Base-by-base conservation (phyloP, 2,888 invertebrate genomes). In the Falcaria lacertinaria region DNA sequence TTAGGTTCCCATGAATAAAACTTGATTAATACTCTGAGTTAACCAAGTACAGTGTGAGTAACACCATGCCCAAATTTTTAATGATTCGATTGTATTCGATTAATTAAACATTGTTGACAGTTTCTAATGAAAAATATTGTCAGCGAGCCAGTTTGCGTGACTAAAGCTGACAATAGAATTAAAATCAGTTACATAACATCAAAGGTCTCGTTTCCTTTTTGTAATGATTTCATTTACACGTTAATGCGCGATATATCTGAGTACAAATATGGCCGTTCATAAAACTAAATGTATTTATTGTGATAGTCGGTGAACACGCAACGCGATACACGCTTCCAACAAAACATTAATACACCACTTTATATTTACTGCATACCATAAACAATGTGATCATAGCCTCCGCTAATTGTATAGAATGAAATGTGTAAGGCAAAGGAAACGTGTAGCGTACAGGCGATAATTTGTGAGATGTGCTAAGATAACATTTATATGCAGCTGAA, bases 151-250 rank as follows among this genome's bases (percentile, higher is more conserved):
- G 28, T 50, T 70, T 51, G 72, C 72, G 70, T 74, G 74, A 65
- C 69, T 59, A 44, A 44, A 55, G 57, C 58, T 59, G 58, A 71
- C 66, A 75, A 75, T 72, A 42, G 57, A 59, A 54, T 48, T 51
- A 54, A 59, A 57, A 64, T 61, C 60, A 60, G 60, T 69, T 59
- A 67, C 59, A 54, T 55, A 64, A 66, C 63, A 49, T 58, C 58
- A 57, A 59, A 60, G 57, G 54, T 59, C 58, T 60, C 53, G 55
- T 68, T n/a, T 70, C 60, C 60, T 59, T 57, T 63, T 56, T 55
- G 59, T 69, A 68, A 69, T 65, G 58, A 69, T 69, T 73, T 65
- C 47, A 78, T 75, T 77, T 67, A 67, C 65, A 69, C 64, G 47
- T 66, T 64, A 64, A 68, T 64, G 54, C 53, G 60, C 54, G 52